Conservation (phyloP, 1,140 invertebrate species). For the Nylanderia fulva region DNA sequence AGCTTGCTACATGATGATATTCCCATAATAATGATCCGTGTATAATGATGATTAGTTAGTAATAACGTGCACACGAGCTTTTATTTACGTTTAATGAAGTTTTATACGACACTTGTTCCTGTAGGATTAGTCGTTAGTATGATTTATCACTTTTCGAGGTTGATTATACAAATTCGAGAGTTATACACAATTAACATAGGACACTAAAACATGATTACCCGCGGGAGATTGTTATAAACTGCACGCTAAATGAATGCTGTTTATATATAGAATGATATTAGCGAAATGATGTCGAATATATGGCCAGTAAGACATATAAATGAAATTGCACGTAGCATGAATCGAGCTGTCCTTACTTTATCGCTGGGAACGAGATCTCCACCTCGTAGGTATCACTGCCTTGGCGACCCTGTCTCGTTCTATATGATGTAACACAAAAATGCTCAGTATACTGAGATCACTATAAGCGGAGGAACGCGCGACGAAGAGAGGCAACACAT, state of each 20-base stretch:
- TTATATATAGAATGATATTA: conserved; percentile 24
- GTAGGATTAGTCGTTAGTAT: conserved; percentile 50
- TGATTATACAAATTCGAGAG: conserved; percentile 1
- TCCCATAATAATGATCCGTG: conserved; percentile 26
- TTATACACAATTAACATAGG: conserved; percentile 9
- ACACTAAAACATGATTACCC: background rate
- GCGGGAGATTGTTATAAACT: background rate
- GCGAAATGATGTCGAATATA: conserved; percentile 46
- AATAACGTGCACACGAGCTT: conserved; percentile 70
- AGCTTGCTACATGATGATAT: conserved; percentile 29
- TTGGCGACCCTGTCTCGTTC: conserved; percentile 86
- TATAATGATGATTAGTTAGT: conserved; percentile 63
- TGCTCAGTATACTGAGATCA: conserved; percentile 71
- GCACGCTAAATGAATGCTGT: conserved; percentile 10
- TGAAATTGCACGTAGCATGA: conserved; percentile 60
- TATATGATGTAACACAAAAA: conserved; percentile 82
- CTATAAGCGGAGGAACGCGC: conserved; percentile 5
- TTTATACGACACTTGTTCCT: conserved; percentile 31
- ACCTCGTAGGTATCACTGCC: conserved; percentile 94
- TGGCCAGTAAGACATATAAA: conserved; percentile 58
- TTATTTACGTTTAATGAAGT: conserved; percentile 32
- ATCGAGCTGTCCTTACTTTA: conserved; percentile 91
- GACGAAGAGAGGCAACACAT: background rate
- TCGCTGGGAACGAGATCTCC: conserved; percentile 95
- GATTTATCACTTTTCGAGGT: conserved; percentile 10